These are phyloP conservation scores for Drosophila sp. DNA, from an alignment of 1,140 invertebrate species.

Conservation along the genomic window DNA sequence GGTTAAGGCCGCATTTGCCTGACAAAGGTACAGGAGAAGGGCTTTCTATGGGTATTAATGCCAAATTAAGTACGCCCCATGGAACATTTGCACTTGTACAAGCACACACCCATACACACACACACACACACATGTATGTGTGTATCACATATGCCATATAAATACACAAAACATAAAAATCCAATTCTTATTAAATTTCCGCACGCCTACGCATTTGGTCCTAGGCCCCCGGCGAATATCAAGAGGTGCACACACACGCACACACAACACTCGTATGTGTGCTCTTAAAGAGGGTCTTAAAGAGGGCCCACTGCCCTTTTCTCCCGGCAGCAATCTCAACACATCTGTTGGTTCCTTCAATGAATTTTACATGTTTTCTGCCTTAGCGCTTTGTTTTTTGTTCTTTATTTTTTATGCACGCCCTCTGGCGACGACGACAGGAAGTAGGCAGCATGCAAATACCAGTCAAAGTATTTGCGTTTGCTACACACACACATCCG, in stretches of 20 bases:
- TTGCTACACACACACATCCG: conserved; percentile 17
- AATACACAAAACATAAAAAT: conserved; percentile 75
- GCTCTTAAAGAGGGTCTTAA: no score
- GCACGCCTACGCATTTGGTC: conserved; percentile 68
- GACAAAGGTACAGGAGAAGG: not conserved
- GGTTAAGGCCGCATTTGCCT: conserved; percentile 43
- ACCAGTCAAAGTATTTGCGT: conserved; percentile 48
- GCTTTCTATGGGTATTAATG: conserved; percentile 55
- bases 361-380: conserved; percentile 73
- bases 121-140: not conserved
- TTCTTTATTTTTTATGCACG: conserved; percentile 50
- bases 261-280: not conserved
- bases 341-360: conserved; percentile 60
- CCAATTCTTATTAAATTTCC: conserved; percentile 82
- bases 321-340: conserved; percentile 20
- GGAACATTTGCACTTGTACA: no score
- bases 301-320: not conserved
- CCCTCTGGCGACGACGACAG: conserved; percentile 14
- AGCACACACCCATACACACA: conserved; percentile 27
- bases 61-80: conserved; percentile 68
- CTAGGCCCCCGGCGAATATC: conserved; percentile 24
- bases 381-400: conserved; percentile 47
- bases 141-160: conserved; percentile 54
- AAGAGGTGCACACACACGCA: conserved; percentile 10
- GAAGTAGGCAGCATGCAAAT: conserved; percentile 56